A percentile compares a stretch with the other conserved stretches of the same genome.
phyloP scores from a whole-genome alignment of 2,797 vertebrate genomes.

The Coendou prehensilis region DNA sequence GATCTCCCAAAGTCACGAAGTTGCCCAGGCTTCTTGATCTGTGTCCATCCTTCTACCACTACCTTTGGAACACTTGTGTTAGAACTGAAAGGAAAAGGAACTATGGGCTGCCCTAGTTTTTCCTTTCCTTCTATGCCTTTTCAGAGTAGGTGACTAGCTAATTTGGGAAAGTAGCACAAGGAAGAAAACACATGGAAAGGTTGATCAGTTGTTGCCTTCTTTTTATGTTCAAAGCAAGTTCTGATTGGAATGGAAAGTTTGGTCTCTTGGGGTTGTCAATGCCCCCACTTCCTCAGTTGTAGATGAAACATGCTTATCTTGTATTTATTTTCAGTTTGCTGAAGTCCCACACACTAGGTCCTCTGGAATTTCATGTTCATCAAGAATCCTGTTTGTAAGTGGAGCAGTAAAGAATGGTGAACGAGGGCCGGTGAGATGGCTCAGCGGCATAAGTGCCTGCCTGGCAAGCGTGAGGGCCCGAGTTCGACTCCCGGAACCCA shows the following conservation, averaged over 20 bases:
- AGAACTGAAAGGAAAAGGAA: slow-evolving; percentile 15
- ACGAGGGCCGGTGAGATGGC: too few species aligned
- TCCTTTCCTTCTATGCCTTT: background rate
- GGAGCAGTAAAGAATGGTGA: background rate
- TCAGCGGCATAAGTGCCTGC: too few species aligned
- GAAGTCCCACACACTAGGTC: background rate
- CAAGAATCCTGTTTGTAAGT: background rate
- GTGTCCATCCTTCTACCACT: background rate
- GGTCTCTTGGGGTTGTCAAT: background rate
- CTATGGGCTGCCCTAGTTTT: background rate
- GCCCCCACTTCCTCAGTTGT: background rate
- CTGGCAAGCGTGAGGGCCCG: too few species aligned
- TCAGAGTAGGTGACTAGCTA: background rate
- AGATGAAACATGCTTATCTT: background rate
- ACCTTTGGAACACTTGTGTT: background rate
- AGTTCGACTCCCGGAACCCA: too few species aligned
- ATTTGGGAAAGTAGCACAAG: background rate
- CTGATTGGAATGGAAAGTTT: background rate
- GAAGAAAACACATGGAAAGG: background rate
- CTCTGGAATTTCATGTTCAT: background rate
- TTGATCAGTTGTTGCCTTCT: background rate
- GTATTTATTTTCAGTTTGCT: background rate
- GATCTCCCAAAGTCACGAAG: background rate
- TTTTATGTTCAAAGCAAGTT: background rate
- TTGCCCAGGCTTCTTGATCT: background rate